phyloP scores from a whole-genome alignment of 2,888 invertebrate species.

The Agrotis clavis region DNA sequence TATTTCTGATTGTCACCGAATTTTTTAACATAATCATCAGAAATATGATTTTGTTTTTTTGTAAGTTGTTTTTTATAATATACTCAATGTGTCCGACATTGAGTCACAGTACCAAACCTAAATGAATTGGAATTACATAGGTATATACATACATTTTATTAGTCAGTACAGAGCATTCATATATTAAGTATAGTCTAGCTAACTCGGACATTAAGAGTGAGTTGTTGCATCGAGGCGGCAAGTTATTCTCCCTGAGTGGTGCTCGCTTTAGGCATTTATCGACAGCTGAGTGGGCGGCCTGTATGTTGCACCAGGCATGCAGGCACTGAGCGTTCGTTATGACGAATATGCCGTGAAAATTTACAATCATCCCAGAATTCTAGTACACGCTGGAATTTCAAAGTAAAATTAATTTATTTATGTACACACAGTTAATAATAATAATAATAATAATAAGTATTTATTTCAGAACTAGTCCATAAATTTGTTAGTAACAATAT shows the following conservation, averaged over 20 bases:
- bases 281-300: conserved; percentile 11
- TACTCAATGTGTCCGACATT: too few species aligned
- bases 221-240: conserved; percentile 28
- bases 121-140: not conserved
- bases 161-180: conserved; percentile 8
- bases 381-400: not conserved
- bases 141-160: conserved; percentile 18
- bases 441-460: too few species aligned
- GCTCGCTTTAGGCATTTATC: conserved; percentile 17
- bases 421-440: too few species aligned
- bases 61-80: too few species aligned
- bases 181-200: conserved; percentile 32
- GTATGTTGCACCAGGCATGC: conserved; percentile 1
- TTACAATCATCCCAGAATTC: conserved; percentile 7
- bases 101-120: too few species aligned
- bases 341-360: not conserved
- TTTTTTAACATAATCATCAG: too few species aligned
- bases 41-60: too few species aligned
- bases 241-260: conserved; percentile 5
- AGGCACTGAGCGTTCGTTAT: not conserved
- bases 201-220: conserved; percentile 46
- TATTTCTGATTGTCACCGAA: too few species aligned
- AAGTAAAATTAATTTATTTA: too few species aligned
- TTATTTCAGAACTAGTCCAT: too few species aligned
- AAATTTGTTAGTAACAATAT: too few species aligned